Conservation (phyloP, 2,113 vertebrate species). For the Plotosus lineatus region DNA sequence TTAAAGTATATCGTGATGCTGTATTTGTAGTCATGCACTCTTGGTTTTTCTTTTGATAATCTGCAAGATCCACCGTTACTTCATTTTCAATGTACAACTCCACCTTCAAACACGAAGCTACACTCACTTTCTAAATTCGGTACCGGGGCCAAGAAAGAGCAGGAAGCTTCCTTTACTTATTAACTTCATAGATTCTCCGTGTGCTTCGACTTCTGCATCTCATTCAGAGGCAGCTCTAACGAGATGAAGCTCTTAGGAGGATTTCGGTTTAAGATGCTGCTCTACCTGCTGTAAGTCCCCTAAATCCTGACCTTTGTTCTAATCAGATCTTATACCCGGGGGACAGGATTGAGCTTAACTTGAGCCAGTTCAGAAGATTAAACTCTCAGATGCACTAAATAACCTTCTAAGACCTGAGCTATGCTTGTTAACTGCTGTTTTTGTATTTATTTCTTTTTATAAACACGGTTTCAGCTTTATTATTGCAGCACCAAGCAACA, state of each 20-base stretch:
- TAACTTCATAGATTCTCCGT: slow-evolving; percentile 13
- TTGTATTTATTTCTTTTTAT: background rate
- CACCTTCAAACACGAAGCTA: background rate
- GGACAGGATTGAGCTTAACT: slow-evolving; percentile 50
- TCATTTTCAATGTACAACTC: background rate
- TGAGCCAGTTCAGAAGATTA: slow-evolving; percentile 2
- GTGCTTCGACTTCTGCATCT: slow-evolving; percentile 58
- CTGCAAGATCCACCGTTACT: too few species aligned
- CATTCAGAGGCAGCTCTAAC: slow-evolving; percentile 74
- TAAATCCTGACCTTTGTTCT: slow-evolving; percentile 69
- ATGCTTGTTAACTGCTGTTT: background rate
- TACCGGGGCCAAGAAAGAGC: too few species aligned
- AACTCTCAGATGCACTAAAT: slow-evolving; percentile 7
- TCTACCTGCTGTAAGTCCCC: slow-evolving; percentile 76
- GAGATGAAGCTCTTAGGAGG: slow-evolving; percentile 81
- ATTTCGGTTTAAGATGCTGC: slow-evolving; percentile 75
- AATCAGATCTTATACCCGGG: slow-evolving; percentile 58
- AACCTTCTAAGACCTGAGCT: background rate
- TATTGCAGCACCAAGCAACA: background rate
- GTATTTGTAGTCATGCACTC: too few species aligned
- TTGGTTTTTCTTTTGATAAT: too few species aligned
- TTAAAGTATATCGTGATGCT: too few species aligned
- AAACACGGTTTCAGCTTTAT: background rate
- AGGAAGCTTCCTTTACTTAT: background rate
- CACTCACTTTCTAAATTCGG: background rate